These are phyloP conservation scores for Samia ricini DNA, from an alignment of 1,140 invertebrate species.

Conservation along the genomic window DNA sequence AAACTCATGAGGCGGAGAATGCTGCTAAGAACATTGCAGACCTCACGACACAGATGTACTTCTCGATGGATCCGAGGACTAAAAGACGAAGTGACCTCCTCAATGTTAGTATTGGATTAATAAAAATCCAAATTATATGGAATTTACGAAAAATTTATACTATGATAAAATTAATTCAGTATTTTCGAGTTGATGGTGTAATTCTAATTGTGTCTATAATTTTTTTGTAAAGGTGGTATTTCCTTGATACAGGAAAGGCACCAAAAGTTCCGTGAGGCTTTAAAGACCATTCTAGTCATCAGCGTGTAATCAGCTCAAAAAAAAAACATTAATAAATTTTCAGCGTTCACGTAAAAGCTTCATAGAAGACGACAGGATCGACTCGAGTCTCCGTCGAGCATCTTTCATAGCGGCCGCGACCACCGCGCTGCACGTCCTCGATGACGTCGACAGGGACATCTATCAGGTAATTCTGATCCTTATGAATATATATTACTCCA, in stretches of 20 bases:
- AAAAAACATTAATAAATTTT: too few relatives aligned
- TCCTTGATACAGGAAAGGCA: too few relatives aligned
- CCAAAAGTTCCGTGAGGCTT: too few relatives aligned
- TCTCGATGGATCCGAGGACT: constrained; percentile 41
- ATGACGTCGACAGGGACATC: constrained; percentile 28
- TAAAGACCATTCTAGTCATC: too few relatives aligned
- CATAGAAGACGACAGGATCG: constrained; percentile 49
- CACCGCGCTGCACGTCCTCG: constrained; percentile 29
- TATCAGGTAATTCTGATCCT: constrained; percentile 27
- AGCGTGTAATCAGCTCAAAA: too few relatives aligned
- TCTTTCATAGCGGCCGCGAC: constrained; percentile 44
- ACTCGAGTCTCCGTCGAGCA: constrained; percentile 38
- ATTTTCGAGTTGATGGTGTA: too few relatives aligned
- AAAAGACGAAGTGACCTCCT: constrained; percentile 41
- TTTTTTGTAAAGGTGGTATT: too few relatives aligned
- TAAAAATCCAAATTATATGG: background rate
- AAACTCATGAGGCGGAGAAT: constrained; percentile 34
- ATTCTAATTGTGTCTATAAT: too few relatives aligned
- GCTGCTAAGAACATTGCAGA: constrained; percentile 49
- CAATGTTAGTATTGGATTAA: constrained; percentile 24
- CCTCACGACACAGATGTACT: constrained; percentile 46
- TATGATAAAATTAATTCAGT: too few relatives aligned
- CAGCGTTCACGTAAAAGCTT: constrained; percentile 57
- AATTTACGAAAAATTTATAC: too few relatives aligned
- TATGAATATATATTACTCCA: background rate